Conservation (phyloP, 1,140 invertebrate species). For the Holcopasites calliopsidis region DNA sequence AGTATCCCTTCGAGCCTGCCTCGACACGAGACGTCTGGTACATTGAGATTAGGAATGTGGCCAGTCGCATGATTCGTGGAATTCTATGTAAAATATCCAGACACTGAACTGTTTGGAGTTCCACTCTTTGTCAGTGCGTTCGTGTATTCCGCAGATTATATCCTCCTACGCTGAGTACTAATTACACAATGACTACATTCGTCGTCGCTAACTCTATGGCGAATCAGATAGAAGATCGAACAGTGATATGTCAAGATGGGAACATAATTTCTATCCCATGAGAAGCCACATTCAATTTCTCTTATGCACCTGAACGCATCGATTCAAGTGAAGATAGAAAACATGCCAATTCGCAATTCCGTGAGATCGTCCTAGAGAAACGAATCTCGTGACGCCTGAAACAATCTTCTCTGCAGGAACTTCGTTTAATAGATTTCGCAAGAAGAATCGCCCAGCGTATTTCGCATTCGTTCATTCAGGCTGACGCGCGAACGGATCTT, state of each 20-base stretch:
- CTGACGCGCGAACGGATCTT: neutral
- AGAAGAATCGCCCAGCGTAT: neutral
- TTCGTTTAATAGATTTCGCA: too few relatives aligned
- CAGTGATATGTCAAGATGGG: neutral
- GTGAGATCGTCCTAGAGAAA: neutral
- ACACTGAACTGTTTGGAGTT: neutral
- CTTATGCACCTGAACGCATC: neutral
- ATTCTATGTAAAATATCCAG: neutral
- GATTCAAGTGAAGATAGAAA: neutral
- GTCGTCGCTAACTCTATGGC: neutral
- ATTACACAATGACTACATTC: neutral
- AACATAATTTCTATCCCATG: neutral
- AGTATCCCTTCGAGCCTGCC: neutral
- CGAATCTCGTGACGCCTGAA: neutral
- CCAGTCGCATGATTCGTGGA: slow-evolving; percentile 7
- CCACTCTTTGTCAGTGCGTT: too few relatives aligned
- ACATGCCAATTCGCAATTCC: neutral
- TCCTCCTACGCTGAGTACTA: neutral
- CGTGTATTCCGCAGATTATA: too few relatives aligned
- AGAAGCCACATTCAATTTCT: neutral
- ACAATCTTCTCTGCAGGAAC: too few relatives aligned
- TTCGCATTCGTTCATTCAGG: neutral
- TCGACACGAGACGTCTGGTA: slow-evolving; percentile 14
- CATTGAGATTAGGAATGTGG: slow-evolving; percentile 18
- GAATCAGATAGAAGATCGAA: neutral